Conservation (phyloP, 1,140 invertebrate genomes). For the Dendrolimus punctatus region DNA sequence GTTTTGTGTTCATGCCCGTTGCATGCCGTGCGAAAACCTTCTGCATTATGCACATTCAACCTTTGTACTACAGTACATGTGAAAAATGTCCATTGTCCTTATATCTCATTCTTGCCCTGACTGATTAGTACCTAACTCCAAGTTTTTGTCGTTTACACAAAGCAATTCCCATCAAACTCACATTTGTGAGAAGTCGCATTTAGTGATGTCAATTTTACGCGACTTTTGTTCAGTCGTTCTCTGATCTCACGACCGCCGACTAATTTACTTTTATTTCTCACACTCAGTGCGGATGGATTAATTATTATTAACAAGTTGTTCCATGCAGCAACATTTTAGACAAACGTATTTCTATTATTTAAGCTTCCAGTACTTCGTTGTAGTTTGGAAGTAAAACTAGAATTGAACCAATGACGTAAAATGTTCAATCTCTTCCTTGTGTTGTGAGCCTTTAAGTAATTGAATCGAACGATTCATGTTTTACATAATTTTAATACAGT, state of each 20-base stretch:
- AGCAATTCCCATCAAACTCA: constrained; percentile 41
- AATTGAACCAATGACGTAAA: no score
- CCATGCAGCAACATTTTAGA: no score
- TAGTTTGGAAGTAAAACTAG: no score
- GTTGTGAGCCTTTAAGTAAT: no score
- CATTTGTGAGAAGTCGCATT: constrained; percentile 43
- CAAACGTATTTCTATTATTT: no score
- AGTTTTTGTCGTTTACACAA: constrained; percentile 47
- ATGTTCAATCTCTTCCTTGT: no score
- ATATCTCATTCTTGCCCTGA: constrained; percentile 36
- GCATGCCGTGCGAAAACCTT: constrained; percentile 23
- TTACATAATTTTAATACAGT: no score
- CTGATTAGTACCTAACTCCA: constrained; percentile 44
- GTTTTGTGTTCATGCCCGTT: constrained; percentile 1
- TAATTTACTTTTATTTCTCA: constrained; percentile 46
- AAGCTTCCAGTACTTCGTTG: no score
- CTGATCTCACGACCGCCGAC: constrained; percentile 43
- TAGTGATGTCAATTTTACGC: constrained; percentile 19
- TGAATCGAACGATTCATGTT: no score
- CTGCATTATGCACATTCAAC: constrained; percentile 4
- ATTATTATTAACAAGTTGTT: constrained; percentile 29
- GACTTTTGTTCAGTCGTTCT: constrained; percentile 35
- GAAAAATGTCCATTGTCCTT: constrained; percentile 51
- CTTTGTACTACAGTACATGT: constrained; percentile 31
- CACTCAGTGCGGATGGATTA: constrained; percentile 32